Evolutionary conservation across 2,797 vertebrate species (phyloP).

Genomic region (Anabas testudineus): DNA sequence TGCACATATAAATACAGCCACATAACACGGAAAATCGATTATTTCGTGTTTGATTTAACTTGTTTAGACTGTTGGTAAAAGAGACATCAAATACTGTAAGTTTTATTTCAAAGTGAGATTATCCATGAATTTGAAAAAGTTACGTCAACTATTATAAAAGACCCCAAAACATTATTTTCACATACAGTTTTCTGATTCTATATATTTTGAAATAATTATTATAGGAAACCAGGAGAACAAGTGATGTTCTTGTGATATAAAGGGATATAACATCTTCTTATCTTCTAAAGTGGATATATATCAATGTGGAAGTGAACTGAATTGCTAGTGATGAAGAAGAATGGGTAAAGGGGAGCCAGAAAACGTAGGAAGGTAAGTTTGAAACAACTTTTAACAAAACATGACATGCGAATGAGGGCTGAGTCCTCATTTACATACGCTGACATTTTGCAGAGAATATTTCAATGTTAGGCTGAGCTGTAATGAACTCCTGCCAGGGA

Average conservation of each 20-base stretch:
- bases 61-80: constrained; percentile 35
- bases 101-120: constrained; percentile 32
- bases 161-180: not conserved
- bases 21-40: constrained; percentile 62
- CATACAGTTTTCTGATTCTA: not conserved
- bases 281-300: constrained; percentile 8
- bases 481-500: constrained; percentile 99
- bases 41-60: constrained; percentile 59
- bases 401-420: constrained; percentile 88
- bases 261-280: not conserved
- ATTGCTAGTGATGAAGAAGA: constrained; percentile 36
- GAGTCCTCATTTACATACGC: constrained; percentile 96
- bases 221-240: not conserved
- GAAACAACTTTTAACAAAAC: constrained; percentile 93
- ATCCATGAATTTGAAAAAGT: not conserved
- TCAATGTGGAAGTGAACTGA: constrained; percentile 28
- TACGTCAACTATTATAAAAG: not conserved
- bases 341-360: constrained; percentile 55
- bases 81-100: constrained; percentile 19
- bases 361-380: constrained; percentile 75
- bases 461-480: constrained; percentile 94
- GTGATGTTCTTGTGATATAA: too few relatives aligned
- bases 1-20: constrained; percentile 66
- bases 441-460: constrained; percentile 99
- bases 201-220: not conserved